Evolutionary conservation across 2,797 vertebrate species (phyloP), one percentile per base, ranked within the genome.

Genomic region (Peromyscus nudipes): DNA sequence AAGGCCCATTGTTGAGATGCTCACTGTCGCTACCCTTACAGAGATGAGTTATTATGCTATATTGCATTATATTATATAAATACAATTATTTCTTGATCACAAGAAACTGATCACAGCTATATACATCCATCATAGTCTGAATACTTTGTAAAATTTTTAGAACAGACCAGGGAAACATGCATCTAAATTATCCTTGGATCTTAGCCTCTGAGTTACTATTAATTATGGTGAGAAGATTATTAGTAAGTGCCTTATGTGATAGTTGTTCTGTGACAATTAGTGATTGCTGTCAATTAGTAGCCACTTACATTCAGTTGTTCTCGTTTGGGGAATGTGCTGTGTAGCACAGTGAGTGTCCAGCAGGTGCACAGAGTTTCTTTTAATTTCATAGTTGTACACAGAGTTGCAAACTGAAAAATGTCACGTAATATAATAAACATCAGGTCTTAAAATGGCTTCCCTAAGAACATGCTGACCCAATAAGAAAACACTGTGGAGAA

Each of bases 161-260:
- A 95, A 89, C 13, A 93, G 49, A 4, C 9, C 52, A 93, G 46
- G 88, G 31, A 13, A 40, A 13, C 90, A 29, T 85, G 19, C n/a
- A 69, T 90, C 12, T 77, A 85, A 82, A 89, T 95, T 52, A 64
- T 17, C 82, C 40, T 95, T 71, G 84, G 55, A 91, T 27, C 25
- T 91, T 82, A 83, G 52, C 19, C 43, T 92, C 40, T 52, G 34
- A 95, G 62, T 88, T 52, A 92, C 93, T 90, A 19, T 90, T 85
- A 90, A 88, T 76, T 83, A 57, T 89, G 64, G 64, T 85, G 5
- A 90, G 94, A 95, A 27, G 6, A 65, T 71, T 95, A 89, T 85
- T 96, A 95, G 94, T 83, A 92, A 97, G 46, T 80, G 31, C 27
- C 62, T 96, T 86, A 82, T 84, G 67, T 95, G 60, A 29, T 60